Evolutionary conservation across 2,888 invertebrate genomes (phyloP).

Genomic region (Hemaris fuciformis): DNA sequence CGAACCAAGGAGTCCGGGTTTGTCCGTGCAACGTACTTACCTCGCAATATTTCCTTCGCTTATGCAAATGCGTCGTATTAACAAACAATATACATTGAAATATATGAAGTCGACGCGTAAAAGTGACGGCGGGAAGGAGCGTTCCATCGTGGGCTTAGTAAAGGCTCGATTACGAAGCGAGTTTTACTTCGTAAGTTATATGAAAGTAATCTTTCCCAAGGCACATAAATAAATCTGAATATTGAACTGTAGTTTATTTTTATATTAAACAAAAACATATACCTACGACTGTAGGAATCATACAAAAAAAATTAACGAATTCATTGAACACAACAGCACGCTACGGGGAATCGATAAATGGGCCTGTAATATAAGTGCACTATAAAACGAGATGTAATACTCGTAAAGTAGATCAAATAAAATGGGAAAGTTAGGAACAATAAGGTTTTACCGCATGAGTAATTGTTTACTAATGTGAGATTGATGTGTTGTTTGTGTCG

Average conservation of each 20-base stretch:
- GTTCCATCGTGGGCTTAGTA: constrained; percentile 25
- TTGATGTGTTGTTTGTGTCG: neutral
- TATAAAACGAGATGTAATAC: constrained; percentile 1
- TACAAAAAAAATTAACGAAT: neutral
- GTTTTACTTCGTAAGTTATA: neutral
- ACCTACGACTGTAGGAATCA: neutral
- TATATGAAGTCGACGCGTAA: constrained; percentile 65
- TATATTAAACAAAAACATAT: neutral
- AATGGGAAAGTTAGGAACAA: neutral
- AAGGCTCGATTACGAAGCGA: neutral
- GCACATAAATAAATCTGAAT: neutral
- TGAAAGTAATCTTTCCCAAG: neutral
- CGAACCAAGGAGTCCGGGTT: constrained; percentile 46
- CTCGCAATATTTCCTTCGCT: constrained; percentile 62
- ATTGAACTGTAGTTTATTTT: neutral
- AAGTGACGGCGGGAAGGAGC: constrained; percentile 55
- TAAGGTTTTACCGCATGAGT: constrained; percentile 5
- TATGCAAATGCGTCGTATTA: constrained; percentile 68
- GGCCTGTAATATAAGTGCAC: neutral
- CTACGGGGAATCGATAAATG: constrained; percentile 1
- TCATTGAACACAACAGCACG: neutral
- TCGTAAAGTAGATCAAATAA: neutral
- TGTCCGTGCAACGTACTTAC: constrained; percentile 50
- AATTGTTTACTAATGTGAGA: neutral
- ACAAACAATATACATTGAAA: constrained; percentile 70